phyloP scores from a whole-genome alignment of 2,113 vertebrate species.

The Cygnus buccinator region DNA sequence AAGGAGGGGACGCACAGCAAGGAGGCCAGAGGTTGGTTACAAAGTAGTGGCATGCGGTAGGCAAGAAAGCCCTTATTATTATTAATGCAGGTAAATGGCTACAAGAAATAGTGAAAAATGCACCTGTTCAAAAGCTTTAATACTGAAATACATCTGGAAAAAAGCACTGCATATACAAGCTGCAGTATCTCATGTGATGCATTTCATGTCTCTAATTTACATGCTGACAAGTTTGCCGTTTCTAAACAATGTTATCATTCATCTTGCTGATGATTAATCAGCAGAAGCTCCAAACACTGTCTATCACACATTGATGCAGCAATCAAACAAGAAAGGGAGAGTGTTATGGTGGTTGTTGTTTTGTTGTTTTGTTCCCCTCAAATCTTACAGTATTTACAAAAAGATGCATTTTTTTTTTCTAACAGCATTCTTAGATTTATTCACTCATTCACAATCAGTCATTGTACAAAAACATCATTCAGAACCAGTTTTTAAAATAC shows the following conservation, averaged over 20 bases:
- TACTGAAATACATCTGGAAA: background rate
- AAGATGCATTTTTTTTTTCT: background rate
- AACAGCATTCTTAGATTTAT: constrained; percentile 27
- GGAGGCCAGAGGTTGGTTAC: too few relatives aligned
- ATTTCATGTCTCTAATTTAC: constrained; percentile 24
- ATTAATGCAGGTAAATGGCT: background rate
- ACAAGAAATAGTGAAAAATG: background rate
- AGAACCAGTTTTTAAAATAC: constrained; percentile 37
- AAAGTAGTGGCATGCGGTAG: too few relatives aligned
- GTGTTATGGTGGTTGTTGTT: background rate
- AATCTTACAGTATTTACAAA: constrained; percentile 68
- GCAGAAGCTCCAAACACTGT: constrained; percentile 61
- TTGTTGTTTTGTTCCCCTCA: background rate
- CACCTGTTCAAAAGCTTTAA: background rate
- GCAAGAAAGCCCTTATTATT: background rate
- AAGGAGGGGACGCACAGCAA: background rate
- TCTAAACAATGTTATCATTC: constrained; percentile 62
- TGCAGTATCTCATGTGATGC: background rate
- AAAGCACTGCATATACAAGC: background rate
- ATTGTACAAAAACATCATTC: constrained; percentile 22
- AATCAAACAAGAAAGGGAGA: constrained; percentile 28
- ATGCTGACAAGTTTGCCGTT: constrained; percentile 29
- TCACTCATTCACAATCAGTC: constrained; percentile 41
- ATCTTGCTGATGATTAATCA: constrained; percentile 55
- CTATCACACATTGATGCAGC: constrained; percentile 42